phyloP scores from a whole-genome alignment of 2,888 invertebrate species.

The Athripsodes cinereus region DNA sequence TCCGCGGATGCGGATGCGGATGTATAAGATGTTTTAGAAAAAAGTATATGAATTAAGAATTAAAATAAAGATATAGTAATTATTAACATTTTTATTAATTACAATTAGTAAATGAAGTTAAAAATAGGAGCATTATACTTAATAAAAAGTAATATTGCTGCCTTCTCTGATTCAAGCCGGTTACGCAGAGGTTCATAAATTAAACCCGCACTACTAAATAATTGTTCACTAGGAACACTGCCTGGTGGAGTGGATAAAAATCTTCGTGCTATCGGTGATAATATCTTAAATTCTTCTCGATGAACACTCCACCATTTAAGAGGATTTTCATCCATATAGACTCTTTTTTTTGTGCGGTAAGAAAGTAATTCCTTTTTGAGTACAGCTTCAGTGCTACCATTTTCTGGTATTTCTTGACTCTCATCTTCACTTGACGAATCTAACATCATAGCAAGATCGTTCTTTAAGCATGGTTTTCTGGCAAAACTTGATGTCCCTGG shows the following conservation, averaged over 20 bases:
- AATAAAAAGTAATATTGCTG: too few relatives aligned
- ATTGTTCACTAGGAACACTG: constrained; percentile 3
- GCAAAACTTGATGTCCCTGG: neutral
- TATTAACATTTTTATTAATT: too few relatives aligned
- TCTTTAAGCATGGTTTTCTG: neutral
- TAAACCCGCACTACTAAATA: too few relatives aligned
- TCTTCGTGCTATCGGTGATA: neutral
- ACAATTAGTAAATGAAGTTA: too few relatives aligned
- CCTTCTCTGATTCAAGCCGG: too few relatives aligned
- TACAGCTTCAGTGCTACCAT: neutral
- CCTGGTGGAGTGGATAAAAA: constrained; percentile 1
- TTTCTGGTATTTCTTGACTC: constrained; percentile 2
- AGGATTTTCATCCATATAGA: neutral
- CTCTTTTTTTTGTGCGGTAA: neutral
- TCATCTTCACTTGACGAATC: constrained; percentile 1
- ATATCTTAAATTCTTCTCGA: neutral
- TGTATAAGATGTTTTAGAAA: too few relatives aligned
- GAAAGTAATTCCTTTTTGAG: neutral
- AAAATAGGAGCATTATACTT: too few relatives aligned
- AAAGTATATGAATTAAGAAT: too few relatives aligned
- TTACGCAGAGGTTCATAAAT: too few relatives aligned
- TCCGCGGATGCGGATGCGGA: too few relatives aligned
- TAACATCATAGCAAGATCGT: constrained; percentile 1
- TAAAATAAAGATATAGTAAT: too few relatives aligned
- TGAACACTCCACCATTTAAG: constrained; percentile 1